Base-by-base conservation (phyloP, 1,140 invertebrate genomes). In the Camponotus vicinus region DNA sequence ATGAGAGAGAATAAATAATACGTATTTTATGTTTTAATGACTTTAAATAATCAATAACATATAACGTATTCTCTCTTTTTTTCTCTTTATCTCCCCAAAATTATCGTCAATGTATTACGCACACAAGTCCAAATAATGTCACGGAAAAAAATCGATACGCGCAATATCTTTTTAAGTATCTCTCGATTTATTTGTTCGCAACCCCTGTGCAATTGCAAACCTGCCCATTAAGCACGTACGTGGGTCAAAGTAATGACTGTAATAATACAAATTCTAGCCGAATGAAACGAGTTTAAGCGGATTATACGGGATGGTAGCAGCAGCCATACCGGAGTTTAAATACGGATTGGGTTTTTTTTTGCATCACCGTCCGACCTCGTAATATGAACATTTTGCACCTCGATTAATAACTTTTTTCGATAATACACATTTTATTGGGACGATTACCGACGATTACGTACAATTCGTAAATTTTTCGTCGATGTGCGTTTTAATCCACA, bases 251-350 rank as follows among this genome's bases (percentile, higher is more conserved):
- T 86, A 85, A 84, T 63, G 85, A 87, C 49, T 45, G 63, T 79
- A 75, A 87, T 88, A 88, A 90, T 92, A 91, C 73, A 78, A 90
- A 88, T 87, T 70, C 86, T 90, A 85, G 70, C 64, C 15, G 34
- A 49, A 64, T 55, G 37, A 75, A 91, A 91, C 78, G 78, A 85
- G 63, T 82, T 86, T 90, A 92, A 91, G 88, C 88, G 88, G 88
- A 92, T 92, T 91, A 92, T 66, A 71, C 27, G 18, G 13, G 21
- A 57, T 52, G 73, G 69, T 88, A 88, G 52, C 67, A 85, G n/a
- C 64, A 67, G 57, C 45, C 37, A 11, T 40, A 64, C 18, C 11
- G 57, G 13, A 61, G 63, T 88, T 89, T 88, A 67, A 85, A 88
- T 89, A 78, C 40, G 66, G 63, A 32, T 15, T 40, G 49, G 67